Evolutionary conservation across 2,113 vertebrate species (phyloP).

Genomic region (Bagarius yarrelli): DNA sequence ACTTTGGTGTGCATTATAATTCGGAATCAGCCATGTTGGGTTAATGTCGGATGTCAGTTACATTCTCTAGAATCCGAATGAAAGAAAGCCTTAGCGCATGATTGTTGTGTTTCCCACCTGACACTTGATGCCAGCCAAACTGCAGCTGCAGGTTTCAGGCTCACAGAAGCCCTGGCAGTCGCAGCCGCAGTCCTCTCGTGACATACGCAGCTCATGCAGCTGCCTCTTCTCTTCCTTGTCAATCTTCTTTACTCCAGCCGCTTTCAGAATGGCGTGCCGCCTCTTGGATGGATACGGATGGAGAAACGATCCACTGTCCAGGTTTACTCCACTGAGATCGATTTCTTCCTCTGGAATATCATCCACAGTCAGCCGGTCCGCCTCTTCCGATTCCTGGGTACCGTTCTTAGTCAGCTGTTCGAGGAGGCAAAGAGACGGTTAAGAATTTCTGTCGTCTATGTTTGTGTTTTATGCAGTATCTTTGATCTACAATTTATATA

Average conservation of each 20-base stretch:
- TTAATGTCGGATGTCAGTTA: neutral
- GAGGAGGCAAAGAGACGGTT: neutral
- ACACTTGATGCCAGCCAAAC: conserved; percentile 91
- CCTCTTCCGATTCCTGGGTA: conserved; percentile 80
- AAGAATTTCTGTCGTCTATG: neutral
- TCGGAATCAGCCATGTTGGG: neutral
- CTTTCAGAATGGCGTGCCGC: conserved; percentile 83
- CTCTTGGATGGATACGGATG: conserved; percentile 86
- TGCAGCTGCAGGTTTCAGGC: conserved; percentile 92
- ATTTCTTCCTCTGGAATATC: conserved; percentile 83
- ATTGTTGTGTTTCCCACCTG: conserved; percentile 74
- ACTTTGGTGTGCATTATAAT: neutral
- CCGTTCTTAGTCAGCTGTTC: conserved; percentile 83
- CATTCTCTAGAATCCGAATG: neutral
- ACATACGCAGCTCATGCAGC: conserved; percentile 84
- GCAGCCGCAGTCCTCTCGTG: conserved; percentile 91
- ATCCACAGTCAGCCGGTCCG: conserved; percentile 80
- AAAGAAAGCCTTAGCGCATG: neutral
- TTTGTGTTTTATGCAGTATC: neutral
- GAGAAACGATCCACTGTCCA: conserved; percentile 83
- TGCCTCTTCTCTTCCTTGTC: conserved; percentile 92
- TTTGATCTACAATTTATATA: conserved; percentile 47
- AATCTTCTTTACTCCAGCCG: conserved; percentile 86
- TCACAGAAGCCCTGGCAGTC: conserved; percentile 89
- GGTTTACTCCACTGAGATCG: conserved; percentile 71